phyloP scores from a whole-genome alignment of 2,113 vertebrate genomes.

The Galemys pyrenaicus region DNA sequence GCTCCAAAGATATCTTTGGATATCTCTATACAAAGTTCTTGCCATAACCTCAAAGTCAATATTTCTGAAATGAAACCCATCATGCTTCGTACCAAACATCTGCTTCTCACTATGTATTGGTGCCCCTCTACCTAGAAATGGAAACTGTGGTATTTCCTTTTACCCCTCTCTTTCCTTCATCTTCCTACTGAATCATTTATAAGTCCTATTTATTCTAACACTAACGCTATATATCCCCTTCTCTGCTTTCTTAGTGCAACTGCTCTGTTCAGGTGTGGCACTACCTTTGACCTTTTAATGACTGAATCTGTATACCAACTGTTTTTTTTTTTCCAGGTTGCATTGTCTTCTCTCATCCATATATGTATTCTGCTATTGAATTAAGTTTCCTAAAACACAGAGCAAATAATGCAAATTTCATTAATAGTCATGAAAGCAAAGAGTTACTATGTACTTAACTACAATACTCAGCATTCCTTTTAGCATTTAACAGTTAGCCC shows the following conservation, averaged over 20 bases:
- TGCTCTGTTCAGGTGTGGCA: not conserved
- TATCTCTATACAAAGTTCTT: constrained; percentile 27
- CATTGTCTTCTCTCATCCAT: not conserved
- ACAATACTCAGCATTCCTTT: not conserved
- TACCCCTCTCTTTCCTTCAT: constrained; percentile 17
- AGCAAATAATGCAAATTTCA: not conserved
- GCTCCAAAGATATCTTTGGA: constrained; percentile 18
- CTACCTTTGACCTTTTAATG: not conserved
- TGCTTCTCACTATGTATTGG: constrained; percentile 50
- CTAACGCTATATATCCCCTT: not conserved
- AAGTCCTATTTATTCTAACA: not conserved
- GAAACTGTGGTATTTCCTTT: constrained; percentile 19
- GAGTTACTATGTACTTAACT: not conserved
- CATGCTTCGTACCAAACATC: constrained; percentile 41
- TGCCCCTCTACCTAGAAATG: constrained; percentile 39
- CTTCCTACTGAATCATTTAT: not conserved
- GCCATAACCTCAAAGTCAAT: constrained; percentile 65
- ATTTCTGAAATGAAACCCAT: constrained; percentile 63
- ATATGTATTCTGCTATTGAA: not conserved
- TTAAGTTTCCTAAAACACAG: not conserved
- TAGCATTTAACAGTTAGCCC: not conserved
- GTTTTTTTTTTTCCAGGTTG: not conserved
- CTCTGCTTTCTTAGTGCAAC: not conserved
- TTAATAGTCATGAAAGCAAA: not conserved
- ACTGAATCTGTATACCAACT: not conserved